A percentile compares a stretch with the other conserved stretches of the same genome.
Evolutionary conservation across 1,140 invertebrate genomes (phyloP).

Genomic region (Hyles vespertilio): DNA sequence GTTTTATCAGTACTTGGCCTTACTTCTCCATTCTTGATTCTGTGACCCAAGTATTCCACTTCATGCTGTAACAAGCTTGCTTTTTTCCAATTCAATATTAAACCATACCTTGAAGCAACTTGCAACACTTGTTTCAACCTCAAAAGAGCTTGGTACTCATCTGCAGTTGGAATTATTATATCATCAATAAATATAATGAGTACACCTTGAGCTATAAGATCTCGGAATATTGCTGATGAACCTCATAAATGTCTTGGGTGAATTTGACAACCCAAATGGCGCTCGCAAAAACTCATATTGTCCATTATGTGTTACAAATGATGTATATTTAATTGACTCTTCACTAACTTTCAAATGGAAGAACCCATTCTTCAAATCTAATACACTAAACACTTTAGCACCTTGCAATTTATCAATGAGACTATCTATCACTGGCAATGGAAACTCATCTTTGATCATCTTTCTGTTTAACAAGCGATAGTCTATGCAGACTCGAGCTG

Average conservation of each 20-base stretch:
- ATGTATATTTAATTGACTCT: conserved; percentile 24
- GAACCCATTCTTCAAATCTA: conserved; percentile 28
- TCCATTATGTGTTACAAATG: conserved; percentile 27
- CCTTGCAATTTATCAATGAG: conserved; percentile 14
- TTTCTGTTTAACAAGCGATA: conserved; percentile 17
- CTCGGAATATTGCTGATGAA: conserved; percentile 24
- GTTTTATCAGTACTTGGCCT: no score
- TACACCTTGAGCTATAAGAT: conserved; percentile 12
- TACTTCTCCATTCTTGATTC: no score
- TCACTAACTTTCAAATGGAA: conserved; percentile 22
- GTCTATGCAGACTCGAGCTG: conserved; percentile 12
- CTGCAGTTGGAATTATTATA: conserved; percentile 13
- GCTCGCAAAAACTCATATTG: conserved; percentile 27
- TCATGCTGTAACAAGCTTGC: background rate
- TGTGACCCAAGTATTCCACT: background rate
- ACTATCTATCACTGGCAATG: conserved; percentile 25
- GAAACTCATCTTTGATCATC: conserved; percentile 23
- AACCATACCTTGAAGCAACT: conserved; percentile 34
- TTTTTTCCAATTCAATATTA: conserved; percentile 37
- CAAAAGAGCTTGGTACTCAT: conserved; percentile 6
- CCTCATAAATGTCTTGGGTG: conserved; percentile 22
- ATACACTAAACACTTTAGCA: conserved; percentile 15
- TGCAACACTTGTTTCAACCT: conserved; percentile 20
- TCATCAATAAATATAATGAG: conserved; percentile 23
- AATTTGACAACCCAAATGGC: conserved; percentile 25